phyloP scores from a whole-genome alignment of 2,888 invertebrate species.

The Alentia gelatinosa region DNA sequence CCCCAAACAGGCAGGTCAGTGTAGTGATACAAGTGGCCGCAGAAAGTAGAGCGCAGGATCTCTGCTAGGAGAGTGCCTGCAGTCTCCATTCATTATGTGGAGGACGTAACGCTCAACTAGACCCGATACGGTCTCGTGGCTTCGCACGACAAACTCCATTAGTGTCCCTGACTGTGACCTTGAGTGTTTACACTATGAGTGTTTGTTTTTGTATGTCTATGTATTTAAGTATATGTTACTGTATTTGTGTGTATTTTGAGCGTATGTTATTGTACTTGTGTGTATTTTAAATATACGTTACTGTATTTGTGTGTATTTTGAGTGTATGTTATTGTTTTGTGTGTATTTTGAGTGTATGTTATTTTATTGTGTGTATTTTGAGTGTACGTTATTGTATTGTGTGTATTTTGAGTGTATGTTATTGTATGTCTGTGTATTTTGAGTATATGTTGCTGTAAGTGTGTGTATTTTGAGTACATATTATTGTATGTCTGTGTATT shows the following conservation, averaged over 20 bases:
- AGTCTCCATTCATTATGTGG: background rate
- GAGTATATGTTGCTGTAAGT: background rate
- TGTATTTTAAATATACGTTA: background rate
- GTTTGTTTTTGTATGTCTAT: background rate
- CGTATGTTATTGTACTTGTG: background rate
- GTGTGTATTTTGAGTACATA: background rate
- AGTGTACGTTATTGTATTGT: background rate
- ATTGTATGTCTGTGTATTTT: background rate
- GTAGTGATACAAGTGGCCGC: no score
- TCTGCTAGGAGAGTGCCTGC: background rate
- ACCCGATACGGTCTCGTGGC: background rate
- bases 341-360: background rate
- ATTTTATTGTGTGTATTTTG: background rate
- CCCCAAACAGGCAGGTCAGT: no score
- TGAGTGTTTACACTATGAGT: background rate
- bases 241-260: slow-evolving; percentile 10
- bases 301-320: background rate
- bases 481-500: background rate
- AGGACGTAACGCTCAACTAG: background rate
- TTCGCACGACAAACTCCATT: background rate
- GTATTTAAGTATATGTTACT: background rate
- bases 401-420: background rate
- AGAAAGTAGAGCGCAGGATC: no score
- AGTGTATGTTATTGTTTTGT: background rate
- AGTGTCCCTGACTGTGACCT: background rate